Percentiles rank a stretch among this genome's conserved stretches.
These are phyloP conservation scores for Oopsacas minuta DNA, from an alignment of 37 sponge, comb jelly and placozoan genomes.

Conservation along the genomic window DNA sequence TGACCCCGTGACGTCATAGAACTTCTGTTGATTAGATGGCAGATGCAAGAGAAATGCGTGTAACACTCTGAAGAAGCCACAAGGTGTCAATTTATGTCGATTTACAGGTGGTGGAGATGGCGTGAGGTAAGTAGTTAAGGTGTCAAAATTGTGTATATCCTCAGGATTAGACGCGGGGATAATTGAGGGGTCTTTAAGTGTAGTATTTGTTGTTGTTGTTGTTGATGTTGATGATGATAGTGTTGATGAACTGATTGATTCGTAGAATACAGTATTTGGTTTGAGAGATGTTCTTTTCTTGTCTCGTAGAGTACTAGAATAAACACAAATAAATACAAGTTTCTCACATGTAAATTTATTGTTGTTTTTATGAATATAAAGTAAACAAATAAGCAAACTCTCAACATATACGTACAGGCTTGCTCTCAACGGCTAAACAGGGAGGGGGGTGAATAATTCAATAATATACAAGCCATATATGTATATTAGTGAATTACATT, in stretches of 20 bases:
- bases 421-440: too few species aligned
- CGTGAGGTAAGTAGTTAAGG: not conserved
- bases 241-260: too few species aligned
- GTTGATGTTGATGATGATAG: too few species aligned
- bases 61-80: slow-evolving; percentile 11
- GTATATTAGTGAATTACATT: too few species aligned
- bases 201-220: not conserved
- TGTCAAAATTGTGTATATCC: not conserved
- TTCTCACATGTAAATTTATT: too few species aligned
- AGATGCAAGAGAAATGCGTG: not conserved
- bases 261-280: not conserved
- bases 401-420: too few species aligned
- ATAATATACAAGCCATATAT: too few species aligned
- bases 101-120: not conserved
- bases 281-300: not conserved
- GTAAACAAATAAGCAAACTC: too few species aligned
- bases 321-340: too few species aligned
- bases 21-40: slow-evolving; percentile 57
- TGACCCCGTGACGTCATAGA: slow-evolving; percentile 60
- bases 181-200: not conserved
- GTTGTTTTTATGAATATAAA: too few species aligned
- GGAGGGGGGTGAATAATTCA: too few species aligned
- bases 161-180: not conserved
- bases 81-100: not conserved
- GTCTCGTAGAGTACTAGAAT: not conserved